A percentile compares a stretch with the other conserved stretches of the same genome.
Evolutionary conservation across 2,797 vertebrate species (phyloP).

Genomic region (Smutsia gigantea): DNA sequence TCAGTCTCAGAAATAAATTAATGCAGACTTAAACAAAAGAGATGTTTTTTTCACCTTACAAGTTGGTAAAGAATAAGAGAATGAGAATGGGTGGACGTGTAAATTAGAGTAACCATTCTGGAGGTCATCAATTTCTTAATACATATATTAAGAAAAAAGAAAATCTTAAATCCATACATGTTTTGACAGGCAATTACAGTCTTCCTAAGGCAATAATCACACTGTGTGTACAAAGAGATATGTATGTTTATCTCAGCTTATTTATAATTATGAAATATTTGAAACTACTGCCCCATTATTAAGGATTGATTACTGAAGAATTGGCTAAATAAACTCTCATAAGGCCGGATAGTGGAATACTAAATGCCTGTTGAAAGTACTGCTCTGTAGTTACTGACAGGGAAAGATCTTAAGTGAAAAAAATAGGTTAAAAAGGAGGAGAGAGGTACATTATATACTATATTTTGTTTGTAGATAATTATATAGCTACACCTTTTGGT

Average conservation of each 20-base stretch:
- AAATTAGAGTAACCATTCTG: neutral
- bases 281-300: neutral
- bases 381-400: rapidly evolving
- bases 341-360: neutral
- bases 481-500: neutral
- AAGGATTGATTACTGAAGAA: neutral
- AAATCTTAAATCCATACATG: neutral
- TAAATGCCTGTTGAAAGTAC: neutral
- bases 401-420: neutral
- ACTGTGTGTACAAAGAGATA: neutral
- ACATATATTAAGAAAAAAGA: neutral
- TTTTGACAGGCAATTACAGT: neutral
- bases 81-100: too few relatives aligned
- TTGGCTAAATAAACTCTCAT: neutral
- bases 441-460: rapidly evolving
- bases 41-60: rapidly evolving
- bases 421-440: neutral
- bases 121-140: neutral
- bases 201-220: neutral
- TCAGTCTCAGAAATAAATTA: neutral
- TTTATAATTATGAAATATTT: neutral
- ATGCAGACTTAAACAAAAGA: neutral
- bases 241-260: neutral
- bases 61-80: neutral
- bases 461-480: neutral